Evolutionary conservation across 2,888 invertebrate genomes (phyloP).

Genomic region (Drosophila austrosaltans): DNA sequence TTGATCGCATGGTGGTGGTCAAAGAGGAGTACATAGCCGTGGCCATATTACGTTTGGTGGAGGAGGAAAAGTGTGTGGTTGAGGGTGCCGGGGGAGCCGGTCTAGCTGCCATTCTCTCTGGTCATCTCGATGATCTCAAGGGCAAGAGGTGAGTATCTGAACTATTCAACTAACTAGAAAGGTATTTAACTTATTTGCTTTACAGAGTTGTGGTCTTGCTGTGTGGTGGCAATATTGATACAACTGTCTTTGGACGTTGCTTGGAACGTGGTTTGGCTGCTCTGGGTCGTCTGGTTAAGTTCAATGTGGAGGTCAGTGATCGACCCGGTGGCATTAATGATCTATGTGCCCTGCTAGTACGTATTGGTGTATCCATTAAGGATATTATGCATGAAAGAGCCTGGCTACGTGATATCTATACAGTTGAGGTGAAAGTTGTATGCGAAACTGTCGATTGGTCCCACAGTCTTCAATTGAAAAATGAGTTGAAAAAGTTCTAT

Average conservation of each 20-base stretch:
- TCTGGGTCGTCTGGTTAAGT: slow-evolving; percentile 90
- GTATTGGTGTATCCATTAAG: slow-evolving; percentile 94
- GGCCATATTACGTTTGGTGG: slow-evolving; percentile 90
- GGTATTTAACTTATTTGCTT: not conserved
- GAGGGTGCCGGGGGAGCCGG: slow-evolving; percentile 96
- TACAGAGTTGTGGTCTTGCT: slow-evolving; percentile 91
- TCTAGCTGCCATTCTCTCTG: slow-evolving; percentile 92
- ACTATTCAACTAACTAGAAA: not conserved
- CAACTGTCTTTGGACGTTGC: slow-evolving; percentile 94
- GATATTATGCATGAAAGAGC: slow-evolving; percentile 98
- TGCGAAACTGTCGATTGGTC: slow-evolving; percentile 94
- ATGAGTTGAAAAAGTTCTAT: slow-evolving; percentile 85
- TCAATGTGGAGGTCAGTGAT: slow-evolving; percentile 92
- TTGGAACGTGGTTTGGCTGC: slow-evolving; percentile 94
- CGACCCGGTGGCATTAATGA: slow-evolving; percentile 94
- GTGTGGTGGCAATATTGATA: slow-evolving; percentile 96
- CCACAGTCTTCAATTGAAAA: slow-evolving; percentile 88
- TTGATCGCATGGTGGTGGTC: slow-evolving; percentile 92
- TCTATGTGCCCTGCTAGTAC: slow-evolving; percentile 89
- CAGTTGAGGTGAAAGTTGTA: slow-evolving; percentile 92
- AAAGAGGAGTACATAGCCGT: slow-evolving; percentile 93
- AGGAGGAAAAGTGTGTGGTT: slow-evolving; percentile 94
- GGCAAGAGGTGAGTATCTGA: slow-evolving; percentile 88
- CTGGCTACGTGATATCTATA: slow-evolving; percentile 96
- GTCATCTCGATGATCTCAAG: slow-evolving; percentile 90